Conservation (phyloP, 2,888 invertebrate species). For the Spilarctia lutea region DNA sequence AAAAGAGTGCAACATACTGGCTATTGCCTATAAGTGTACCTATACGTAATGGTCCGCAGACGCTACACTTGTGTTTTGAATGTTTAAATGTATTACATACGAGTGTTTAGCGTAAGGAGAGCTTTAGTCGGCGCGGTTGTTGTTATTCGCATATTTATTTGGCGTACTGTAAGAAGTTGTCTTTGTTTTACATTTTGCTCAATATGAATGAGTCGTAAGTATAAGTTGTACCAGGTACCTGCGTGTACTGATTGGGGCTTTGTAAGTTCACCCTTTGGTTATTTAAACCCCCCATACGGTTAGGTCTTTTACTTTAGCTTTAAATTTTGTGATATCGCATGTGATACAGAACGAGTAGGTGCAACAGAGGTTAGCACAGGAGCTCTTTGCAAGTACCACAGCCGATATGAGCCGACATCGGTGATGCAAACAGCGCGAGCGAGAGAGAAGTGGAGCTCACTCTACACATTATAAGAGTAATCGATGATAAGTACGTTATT, state of each 20-base stretch:
- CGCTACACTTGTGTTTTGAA: background rate
- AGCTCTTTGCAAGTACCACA: background rate
- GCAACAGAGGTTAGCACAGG: background rate
- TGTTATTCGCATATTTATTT: background rate
- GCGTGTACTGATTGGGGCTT: background rate
- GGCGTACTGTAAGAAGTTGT: background rate
- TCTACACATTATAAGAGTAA: background rate
- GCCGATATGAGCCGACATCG: background rate
- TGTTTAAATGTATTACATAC: background rate
- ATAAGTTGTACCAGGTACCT: background rate
- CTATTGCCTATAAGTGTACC: background rate
- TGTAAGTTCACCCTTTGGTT: background rate
- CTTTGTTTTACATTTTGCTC: background rate
- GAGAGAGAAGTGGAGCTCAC: background rate
- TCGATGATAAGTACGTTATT: background rate
- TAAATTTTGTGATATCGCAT: slow-evolving; percentile 8
- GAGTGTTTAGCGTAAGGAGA: background rate
- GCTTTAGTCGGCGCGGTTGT: background rate
- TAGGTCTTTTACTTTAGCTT: background rate
- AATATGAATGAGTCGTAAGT: background rate
- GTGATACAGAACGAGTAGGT: background rate
- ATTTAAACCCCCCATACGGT: background rate
- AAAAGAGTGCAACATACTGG: background rate
- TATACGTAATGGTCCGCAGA: too few relatives aligned
- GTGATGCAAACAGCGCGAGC: background rate